phyloP scores from a whole-genome alignment of 2,888 invertebrate genomes.

The Fragum fragum region DNA sequence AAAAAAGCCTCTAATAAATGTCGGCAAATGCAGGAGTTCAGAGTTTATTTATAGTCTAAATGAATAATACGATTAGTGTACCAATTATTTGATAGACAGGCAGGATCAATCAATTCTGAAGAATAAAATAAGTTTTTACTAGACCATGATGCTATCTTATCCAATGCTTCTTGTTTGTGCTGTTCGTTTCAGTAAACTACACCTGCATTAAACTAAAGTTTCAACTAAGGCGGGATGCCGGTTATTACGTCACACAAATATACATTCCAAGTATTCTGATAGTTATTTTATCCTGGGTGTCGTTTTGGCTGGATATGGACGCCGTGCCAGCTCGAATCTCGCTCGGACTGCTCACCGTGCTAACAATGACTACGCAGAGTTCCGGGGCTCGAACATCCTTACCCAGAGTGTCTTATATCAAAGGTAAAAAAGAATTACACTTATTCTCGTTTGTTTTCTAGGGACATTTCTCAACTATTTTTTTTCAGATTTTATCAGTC shows the following conservation, averaged over 20 bases:
- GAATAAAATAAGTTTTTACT: too few relatives aligned
- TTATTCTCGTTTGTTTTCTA: too few relatives aligned
- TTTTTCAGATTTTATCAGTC: too few relatives aligned
- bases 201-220: slow-evolving; percentile 47
- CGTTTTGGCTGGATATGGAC: slow-evolving; percentile 87
- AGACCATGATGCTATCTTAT: too few relatives aligned
- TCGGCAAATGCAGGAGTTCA: too few relatives aligned
- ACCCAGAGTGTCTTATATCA: slow-evolving; percentile 81
- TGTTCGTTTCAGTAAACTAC: slow-evolving; percentile 53
- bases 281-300: slow-evolving; percentile 91
- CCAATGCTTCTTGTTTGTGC: too few relatives aligned
- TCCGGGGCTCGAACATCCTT: slow-evolving; percentile 75
- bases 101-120: too few relatives aligned
- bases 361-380: slow-evolving; percentile 83
- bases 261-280: slow-evolving; percentile 88
- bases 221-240: slow-evolving; percentile 90
- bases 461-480: too few relatives aligned
- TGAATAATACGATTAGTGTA: too few relatives aligned
- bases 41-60: too few relatives aligned
- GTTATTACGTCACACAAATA: slow-evolving; percentile 90
- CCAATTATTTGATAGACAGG: too few relatives aligned
- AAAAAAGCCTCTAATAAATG: too few relatives aligned
- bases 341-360: slow-evolving; percentile 75
- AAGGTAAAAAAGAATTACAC: slow-evolving; percentile 43
- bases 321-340: slow-evolving; percentile 80